A percentile compares a stretch with the other conserved stretches of the same genome.
Evolutionary conservation across 2,888 invertebrate genomes (phyloP).

Genomic region (Meiosimyza decipiens): DNA sequence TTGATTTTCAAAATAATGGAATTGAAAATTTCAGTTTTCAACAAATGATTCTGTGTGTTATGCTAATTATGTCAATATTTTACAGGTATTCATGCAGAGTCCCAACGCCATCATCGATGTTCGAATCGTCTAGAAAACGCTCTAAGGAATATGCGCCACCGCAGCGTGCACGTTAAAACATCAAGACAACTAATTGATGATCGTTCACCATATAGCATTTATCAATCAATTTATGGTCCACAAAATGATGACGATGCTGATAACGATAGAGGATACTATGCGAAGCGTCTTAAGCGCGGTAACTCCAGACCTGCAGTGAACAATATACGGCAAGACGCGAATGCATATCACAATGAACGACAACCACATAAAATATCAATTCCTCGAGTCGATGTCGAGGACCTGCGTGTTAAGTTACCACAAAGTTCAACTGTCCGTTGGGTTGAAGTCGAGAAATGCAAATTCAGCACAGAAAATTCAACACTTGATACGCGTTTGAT

Average conservation of each 20-base stretch:
- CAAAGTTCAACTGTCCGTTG: constrained; percentile 71
- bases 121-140: constrained; percentile 76
- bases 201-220: constrained; percentile 62
- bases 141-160: constrained; percentile 72
- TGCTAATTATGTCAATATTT: neutral
- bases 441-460: constrained; percentile 81
- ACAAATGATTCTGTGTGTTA: neutral
- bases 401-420: constrained; percentile 72
- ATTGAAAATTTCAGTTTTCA: neutral
- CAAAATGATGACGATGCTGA: constrained; percentile 52
- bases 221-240: constrained; percentile 61
- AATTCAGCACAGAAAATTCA: constrained; percentile 79
- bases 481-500: constrained; percentile 81
- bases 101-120: constrained; percentile 70
- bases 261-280: constrained; percentile 53
- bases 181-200: constrained; percentile 54
- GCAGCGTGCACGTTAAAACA: constrained; percentile 56
- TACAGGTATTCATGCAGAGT: constrained; percentile 46
- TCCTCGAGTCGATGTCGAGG: constrained; percentile 51
- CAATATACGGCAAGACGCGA: neutral
- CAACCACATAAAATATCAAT: constrained; percentile 54
- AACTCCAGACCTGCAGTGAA: constrained; percentile 34
- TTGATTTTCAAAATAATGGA: neutral
- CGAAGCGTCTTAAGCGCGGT: constrained; percentile 51
- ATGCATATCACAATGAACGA: constrained; percentile 40